Evolutionary conservation across 2,113 vertebrate genomes (phyloP).

Genomic region (Rhea pennata): DNA sequence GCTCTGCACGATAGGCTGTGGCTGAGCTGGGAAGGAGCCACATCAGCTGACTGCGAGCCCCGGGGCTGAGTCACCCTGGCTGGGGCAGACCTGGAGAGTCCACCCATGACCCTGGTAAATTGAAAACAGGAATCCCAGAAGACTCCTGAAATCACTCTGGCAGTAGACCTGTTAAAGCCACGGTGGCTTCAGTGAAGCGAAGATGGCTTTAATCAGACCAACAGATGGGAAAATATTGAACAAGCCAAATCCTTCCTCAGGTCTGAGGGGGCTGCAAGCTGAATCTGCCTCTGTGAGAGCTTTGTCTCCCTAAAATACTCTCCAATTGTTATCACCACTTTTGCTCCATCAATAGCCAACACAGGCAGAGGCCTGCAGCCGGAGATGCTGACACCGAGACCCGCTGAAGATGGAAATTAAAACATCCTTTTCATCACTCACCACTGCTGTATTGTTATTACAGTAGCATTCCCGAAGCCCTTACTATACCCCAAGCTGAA

Average conservation of each 20-base stretch:
- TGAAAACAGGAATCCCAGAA: background rate
- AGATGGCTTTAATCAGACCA: background rate
- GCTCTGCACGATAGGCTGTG: background rate
- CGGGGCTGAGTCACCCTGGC: rapidly evolving
- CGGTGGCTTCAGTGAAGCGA: background rate
- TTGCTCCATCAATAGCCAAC: background rate
- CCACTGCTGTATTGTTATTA: no score
- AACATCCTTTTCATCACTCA: background rate
- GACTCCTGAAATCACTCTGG: background rate
- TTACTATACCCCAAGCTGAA: background rate
- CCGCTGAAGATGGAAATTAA: background rate
- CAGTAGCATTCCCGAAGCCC: background rate
- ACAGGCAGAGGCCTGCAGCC: background rate
- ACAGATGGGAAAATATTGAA: background rate
- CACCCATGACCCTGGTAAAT: background rate
- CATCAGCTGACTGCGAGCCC: background rate
- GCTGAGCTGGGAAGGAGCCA: background rate
- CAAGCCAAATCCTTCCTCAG: background rate
- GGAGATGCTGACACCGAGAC: background rate
- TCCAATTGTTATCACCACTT: background rate
- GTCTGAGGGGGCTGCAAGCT: rapidly evolving
- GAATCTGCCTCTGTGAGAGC: background rate
- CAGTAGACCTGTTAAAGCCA: background rate
- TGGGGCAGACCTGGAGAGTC: background rate
- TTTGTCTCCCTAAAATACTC: background rate